Evolutionary conservation across 2,888 invertebrate genomes (phyloP).

Genomic region (Enoplolaimus lenunculus): DNA sequence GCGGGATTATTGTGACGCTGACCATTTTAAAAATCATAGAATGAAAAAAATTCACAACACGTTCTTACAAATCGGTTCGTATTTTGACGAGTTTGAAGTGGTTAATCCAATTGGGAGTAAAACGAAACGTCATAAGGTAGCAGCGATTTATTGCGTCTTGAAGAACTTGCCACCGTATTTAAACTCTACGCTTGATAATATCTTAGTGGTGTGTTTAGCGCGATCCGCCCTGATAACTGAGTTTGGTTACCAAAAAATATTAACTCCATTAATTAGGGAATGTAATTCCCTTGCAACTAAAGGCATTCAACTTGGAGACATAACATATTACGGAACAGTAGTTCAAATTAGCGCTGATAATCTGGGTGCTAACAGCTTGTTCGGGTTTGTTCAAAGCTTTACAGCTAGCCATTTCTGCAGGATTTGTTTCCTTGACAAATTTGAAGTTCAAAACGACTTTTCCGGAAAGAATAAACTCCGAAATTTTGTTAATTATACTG

Average conservation of each 20-base stretch:
- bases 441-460: neutral
- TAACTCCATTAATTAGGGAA: neutral
- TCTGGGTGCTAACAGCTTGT: neutral
- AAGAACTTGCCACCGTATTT: neutral
- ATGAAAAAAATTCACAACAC: neutral
- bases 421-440: neutral
- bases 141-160: neutral
- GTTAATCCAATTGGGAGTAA: neutral
- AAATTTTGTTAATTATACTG: neutral
- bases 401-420: neutral
- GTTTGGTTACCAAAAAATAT: neutral
- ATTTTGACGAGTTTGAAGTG: neutral
- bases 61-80: neutral
- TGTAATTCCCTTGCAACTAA: neutral
- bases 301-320: neutral
- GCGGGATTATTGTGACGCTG: neutral
- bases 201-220: neutral
- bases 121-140: neutral
- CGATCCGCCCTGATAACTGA: neutral
- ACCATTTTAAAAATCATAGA: neutral
- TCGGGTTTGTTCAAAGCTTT: neutral
- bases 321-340: neutral
- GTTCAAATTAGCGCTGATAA: neutral
- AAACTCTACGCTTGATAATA: neutral
- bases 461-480: neutral